Base-by-base conservation (phyloP, 2,113 vertebrate species). In the Gadus macrocephalus region DNA sequence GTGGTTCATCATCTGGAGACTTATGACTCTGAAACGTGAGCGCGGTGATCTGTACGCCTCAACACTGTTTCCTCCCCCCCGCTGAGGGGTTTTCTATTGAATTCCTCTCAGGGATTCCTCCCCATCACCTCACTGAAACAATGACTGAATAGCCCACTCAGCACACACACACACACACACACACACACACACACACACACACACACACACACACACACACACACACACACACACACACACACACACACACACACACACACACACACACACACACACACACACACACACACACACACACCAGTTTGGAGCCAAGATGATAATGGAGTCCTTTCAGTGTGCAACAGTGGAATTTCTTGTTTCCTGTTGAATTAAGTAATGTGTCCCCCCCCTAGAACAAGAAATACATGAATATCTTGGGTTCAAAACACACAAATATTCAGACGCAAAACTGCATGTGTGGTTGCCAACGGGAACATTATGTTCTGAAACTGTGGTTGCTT, bases 111-210 rank as follows among this genome's bases (percentile, higher is more conserved):
- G 65, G 53, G 55, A 61, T 81, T 77, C 79, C 84, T 85, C 77
- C 81, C 82, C 16, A 59, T 79, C 58, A 25, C 56, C 17, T 14
- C 38, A 62, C 1, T 20, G 20, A 56, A 4, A 77, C 79, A 81
- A 74, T 69, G 53, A 31, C 62, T 85, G 81, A 83, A 86, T 85
- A 84, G 87, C 86, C 85, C 87, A 79, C 65, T 78, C 60, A 38
- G 56, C 63, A 66, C 15, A 17, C 17, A 58, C 55, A 58, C 55
- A 17, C 55, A 58, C 55, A n/a, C 15, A 58, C 55, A 58, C 15
- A 17, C 55, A 58, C 15, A 20, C 63, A 66, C 15, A 17, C 55
- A 58, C 16, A 58, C 55, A 58, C 55, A 17, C 55, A 58, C 55
- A n/a, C 15, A 58, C 55, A 58, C 15, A 17, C 55, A 58, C 15